Percentiles rank a stretch among this genome's conserved stretches.
phyloP scores from a whole-genome alignment of 2,888 invertebrate species.

The Apeira syringaria region DNA sequence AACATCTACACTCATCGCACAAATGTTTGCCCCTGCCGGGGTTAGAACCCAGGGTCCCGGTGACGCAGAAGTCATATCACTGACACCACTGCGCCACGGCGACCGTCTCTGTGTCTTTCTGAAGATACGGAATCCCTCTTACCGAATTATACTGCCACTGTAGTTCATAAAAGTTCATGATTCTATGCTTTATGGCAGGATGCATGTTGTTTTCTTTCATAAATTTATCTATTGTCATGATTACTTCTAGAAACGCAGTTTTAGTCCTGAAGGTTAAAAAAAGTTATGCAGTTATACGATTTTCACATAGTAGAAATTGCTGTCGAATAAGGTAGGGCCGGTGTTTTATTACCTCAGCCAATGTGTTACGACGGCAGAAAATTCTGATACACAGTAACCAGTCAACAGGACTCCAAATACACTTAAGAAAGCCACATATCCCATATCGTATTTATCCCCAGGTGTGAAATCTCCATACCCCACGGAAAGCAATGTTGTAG shows the following conservation, averaged over 20 bases:
- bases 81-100: too few relatives aligned
- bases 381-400: constrained; percentile 78
- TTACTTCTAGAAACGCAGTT: constrained; percentile 75
- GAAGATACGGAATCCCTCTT: constrained; percentile 18
- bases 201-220: constrained; percentile 78
- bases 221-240: constrained; percentile 74
- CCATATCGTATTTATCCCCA: constrained; percentile 71
- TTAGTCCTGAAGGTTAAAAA: constrained; percentile 53
- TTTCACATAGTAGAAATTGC: too few relatives aligned
- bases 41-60: too few relatives aligned
- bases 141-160: constrained; percentile 82
- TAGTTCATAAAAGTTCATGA: constrained; percentile 77
- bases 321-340: too few relatives aligned
- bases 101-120: too few relatives aligned
- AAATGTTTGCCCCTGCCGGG: too few relatives aligned
- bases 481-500: constrained; percentile 65
- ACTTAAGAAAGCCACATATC: constrained; percentile 68
- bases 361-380: constrained; percentile 75
- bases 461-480: constrained; percentile 77
- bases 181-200: constrained; percentile 66
- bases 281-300: background rate
- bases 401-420: constrained; percentile 72
- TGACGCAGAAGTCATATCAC: too few relatives aligned
- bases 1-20: too few relatives aligned
- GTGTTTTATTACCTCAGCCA: constrained; percentile 74